Conservation (phyloP, 2,113 vertebrate species). For the Tautogolabrus adspersus region DNA sequence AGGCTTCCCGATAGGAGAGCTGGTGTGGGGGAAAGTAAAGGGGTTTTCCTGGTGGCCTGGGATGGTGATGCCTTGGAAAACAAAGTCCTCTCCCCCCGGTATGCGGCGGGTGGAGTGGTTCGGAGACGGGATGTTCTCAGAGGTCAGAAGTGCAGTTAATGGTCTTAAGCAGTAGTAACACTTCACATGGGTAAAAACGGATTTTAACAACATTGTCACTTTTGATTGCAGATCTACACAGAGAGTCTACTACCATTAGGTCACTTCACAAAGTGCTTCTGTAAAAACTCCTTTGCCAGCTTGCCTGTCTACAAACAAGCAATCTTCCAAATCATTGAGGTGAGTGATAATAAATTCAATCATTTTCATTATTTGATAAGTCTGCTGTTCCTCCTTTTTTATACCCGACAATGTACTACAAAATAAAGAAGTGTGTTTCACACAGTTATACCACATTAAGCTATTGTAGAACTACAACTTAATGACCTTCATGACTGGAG, state of each 20-base stretch:
- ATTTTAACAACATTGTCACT: not conserved
- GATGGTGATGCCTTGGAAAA: conserved; percentile 89
- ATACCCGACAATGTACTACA: not conserved
- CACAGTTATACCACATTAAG: not conserved
- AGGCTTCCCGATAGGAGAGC: conserved; percentile 88
- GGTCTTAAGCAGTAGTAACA: not conserved
- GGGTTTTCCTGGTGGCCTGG: conserved; percentile 96
- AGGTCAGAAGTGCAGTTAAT: conserved; percentile 82
- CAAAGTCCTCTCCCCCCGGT: conserved; percentile 78
- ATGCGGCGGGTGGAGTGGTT: conserved; percentile 96
- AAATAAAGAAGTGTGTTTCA: not conserved
- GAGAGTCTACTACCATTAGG: conserved; percentile 86
- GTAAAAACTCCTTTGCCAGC: conserved; percentile 87
- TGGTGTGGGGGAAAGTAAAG: conserved; percentile 94
- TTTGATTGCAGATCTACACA: conserved; percentile 84
- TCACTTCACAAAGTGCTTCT: conserved; percentile 89
- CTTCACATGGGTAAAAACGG: not conserved
- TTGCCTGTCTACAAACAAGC: conserved; percentile 90
- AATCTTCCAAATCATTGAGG: conserved; percentile 92
- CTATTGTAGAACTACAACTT: too few relatives aligned
- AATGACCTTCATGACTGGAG: not conserved
- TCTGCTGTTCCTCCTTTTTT: not conserved
- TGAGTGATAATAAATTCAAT: conserved; percentile 62
- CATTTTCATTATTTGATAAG: too few relatives aligned
- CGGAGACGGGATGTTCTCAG: conserved; percentile 93